phyloP scores from a whole-genome alignment of 1,140 invertebrate species.

The Pantala flavescens region DNA sequence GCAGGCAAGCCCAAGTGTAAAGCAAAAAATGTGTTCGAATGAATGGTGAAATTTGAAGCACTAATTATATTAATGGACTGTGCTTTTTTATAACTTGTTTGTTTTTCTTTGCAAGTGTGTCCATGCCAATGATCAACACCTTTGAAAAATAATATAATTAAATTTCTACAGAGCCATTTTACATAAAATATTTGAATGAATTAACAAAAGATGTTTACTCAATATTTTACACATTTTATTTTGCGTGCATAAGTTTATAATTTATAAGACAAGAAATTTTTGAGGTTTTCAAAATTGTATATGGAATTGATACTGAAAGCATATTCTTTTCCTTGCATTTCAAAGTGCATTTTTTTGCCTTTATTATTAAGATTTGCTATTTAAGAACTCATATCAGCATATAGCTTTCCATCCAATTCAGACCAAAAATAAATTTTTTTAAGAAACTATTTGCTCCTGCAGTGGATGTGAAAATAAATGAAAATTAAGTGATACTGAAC shows the following conservation, averaged over 20 bases:
- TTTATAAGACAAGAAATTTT: background rate
- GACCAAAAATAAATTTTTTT: background rate
- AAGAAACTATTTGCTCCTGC: background rate
- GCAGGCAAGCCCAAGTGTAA: background rate
- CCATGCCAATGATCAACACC: background rate
- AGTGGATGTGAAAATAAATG: background rate
- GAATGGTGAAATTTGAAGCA: conserved; percentile 7
- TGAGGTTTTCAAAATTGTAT: background rate
- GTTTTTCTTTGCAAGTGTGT: conserved; percentile 6
- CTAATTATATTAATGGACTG: background rate
- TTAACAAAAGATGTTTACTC: background rate
- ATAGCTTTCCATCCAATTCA: background rate
- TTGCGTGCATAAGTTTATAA: background rate
- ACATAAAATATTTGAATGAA: background rate
- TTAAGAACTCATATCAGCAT: background rate
- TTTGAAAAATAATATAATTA: background rate
- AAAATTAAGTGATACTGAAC: background rate
- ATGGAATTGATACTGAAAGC: background rate
- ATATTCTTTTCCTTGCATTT: background rate
- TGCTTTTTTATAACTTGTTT: background rate
- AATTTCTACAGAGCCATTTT: conserved; percentile 7
- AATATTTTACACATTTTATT: background rate
- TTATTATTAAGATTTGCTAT: background rate
- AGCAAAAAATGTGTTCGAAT: background rate
- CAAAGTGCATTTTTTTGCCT: background rate